Evolutionary conservation across 2,797 vertebrate genomes (phyloP).

Genomic region (Anomalospiza imberbis): DNA sequence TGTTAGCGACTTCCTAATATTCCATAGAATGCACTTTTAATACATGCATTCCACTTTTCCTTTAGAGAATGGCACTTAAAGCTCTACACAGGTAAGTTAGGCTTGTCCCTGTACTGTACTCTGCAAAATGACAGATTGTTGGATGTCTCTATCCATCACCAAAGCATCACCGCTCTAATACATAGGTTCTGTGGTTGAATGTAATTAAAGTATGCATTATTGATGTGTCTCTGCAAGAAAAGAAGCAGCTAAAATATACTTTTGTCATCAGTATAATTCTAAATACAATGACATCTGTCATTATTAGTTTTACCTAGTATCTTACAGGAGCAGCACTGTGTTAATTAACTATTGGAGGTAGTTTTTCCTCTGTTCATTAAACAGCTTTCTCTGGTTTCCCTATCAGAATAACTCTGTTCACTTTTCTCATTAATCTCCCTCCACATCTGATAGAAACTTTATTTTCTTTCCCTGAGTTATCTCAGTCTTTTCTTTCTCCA

Average conservation of each 20-base stretch:
- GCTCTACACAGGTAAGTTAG: background rate
- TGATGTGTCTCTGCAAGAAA: conserved; percentile 21
- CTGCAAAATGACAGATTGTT: background rate
- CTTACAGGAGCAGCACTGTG: background rate
- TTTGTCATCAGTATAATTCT: background rate
- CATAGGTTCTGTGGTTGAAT: background rate
- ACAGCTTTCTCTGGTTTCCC: background rate
- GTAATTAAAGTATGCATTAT: conserved; percentile 48
- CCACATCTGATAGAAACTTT: background rate
- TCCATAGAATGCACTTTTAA: background rate
- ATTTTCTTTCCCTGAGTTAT: background rate
- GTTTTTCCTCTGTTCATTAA: background rate
- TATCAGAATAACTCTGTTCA: background rate
- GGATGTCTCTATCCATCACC: background rate
- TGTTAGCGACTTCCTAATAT: background rate
- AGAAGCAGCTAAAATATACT: background rate
- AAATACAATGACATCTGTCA: background rate
- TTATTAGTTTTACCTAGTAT: background rate
- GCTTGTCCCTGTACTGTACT: background rate
- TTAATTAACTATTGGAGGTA: background rate
- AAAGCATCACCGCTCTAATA: background rate
- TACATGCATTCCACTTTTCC: background rate
- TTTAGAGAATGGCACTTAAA: background rate
- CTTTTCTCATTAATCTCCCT: background rate
- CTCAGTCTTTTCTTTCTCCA: background rate